Evolutionary conservation across 2,888 invertebrate genomes (phyloP).

Genomic region (Kryphioiulus occultus): DNA sequence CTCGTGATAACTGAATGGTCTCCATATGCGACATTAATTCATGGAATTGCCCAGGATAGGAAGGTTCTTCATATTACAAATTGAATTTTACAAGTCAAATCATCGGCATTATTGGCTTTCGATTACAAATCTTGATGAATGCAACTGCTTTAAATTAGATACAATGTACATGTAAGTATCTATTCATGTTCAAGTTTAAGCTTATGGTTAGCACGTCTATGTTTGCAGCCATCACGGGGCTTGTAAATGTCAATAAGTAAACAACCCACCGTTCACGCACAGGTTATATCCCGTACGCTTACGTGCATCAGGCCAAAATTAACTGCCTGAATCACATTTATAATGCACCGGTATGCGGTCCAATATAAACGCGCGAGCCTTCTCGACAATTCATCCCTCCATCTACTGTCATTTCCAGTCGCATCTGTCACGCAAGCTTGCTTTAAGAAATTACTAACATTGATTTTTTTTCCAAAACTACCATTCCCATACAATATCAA

Average conservation of each 20-base stretch:
- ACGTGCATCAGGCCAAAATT: neutral
- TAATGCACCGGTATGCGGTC: neutral
- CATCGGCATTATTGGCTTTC: neutral
- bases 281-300: neutral
- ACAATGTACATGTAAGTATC: no score
- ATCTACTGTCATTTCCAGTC: slow-evolving; percentile 3
- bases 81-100: no score
- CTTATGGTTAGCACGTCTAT: neutral
- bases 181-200: neutral
- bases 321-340: slow-evolving; percentile 33
- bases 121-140: neutral
- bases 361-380: neutral
- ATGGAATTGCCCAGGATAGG: no score
- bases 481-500: neutral
- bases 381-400: neutral
- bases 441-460: slow-evolving; percentile 4
- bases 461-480: slow-evolving; percentile 13
- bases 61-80: no score
- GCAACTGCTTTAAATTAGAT: neutral
- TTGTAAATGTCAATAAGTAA: neutral
- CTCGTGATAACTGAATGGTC: no score
- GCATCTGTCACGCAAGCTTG: slow-evolving; percentile 21
- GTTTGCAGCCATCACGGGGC: neutral
- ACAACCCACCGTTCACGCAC: neutral
- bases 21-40: no score